A percentile compares a stretch with the other conserved stretches of the same genome.
phyloP scores from a whole-genome alignment of 1,140 invertebrate species.

The Temnothorax curvispinosus region DNA sequence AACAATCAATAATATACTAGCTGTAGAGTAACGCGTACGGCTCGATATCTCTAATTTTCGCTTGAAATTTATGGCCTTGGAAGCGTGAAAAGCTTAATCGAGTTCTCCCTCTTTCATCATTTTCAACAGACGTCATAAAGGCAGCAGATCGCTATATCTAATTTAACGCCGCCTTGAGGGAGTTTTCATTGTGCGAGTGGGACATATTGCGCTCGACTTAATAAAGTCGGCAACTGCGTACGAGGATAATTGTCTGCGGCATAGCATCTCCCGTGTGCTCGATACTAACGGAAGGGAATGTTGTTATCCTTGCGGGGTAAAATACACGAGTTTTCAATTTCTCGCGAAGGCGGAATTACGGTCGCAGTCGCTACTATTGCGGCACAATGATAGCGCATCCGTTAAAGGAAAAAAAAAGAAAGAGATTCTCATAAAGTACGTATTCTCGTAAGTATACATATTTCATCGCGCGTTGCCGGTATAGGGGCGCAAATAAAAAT shows the following conservation, averaged over 20 bases:
- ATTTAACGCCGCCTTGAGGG: neutral
- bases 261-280: neutral
- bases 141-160: neutral
- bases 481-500: conserved; percentile 27
- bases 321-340: conserved; percentile 38
- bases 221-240: neutral
- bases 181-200: neutral
- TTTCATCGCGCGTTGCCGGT: neutral
- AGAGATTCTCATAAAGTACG: neutral
- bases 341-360: neutral
- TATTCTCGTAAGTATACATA: neutral
- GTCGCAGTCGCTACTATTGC: neutral
- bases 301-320: conserved; percentile 3
- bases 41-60: neutral
- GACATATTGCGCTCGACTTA: neutral
- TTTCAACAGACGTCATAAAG: neutral
- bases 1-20: neutral
- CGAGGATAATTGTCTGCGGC: conserved; percentile 4
- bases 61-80: neutral
- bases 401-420: neutral
- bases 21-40: neutral
- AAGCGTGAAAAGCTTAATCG: neutral
- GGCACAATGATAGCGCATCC: neutral
- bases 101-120: neutral
- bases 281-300: neutral